A percentile compares a stretch with the other conserved stretches of the same genome.
Evolutionary conservation across 2,113 vertebrate genomes (phyloP).

Genomic region (Syngnathoides biaculeatus): DNA sequence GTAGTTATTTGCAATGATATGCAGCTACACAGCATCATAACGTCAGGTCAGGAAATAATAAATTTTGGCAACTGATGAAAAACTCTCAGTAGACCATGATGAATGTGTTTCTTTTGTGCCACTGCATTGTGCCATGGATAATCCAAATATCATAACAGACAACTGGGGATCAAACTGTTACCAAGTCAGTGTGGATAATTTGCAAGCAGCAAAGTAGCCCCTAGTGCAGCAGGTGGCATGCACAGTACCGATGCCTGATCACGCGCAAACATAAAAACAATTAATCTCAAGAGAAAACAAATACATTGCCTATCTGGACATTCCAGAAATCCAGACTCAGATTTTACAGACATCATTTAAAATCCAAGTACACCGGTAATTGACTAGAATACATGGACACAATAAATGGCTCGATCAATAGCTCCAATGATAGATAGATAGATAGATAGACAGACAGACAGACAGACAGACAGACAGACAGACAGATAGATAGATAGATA

Average conservation of each 20-base stretch:
- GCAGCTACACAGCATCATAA: not conserved
- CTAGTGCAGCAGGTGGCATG: slow-evolving; percentile 29
- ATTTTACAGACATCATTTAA: not conserved
- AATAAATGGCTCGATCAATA: too few relatives aligned
- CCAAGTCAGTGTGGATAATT: slow-evolving; percentile 43
- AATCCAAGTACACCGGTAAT: not conserved
- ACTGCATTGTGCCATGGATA: slow-evolving; percentile 25
- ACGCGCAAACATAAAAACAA: not conserved
- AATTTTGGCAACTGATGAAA: not conserved
- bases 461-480: not conserved
- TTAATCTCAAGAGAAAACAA: not conserved
- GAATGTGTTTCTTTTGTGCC: slow-evolving; percentile 11
- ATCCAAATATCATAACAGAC: slow-evolving; percentile 50
- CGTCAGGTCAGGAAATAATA: not conserved
- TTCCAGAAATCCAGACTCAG: not conserved
- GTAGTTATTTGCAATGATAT: not conserved
- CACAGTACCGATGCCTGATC: slow-evolving; percentile 5
- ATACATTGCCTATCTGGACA: not conserved
- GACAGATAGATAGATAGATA: not conserved
- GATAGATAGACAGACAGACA: not conserved
- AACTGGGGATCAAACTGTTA: slow-evolving; percentile 47
- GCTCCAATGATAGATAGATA: too few relatives aligned
- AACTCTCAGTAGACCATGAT: slow-evolving; percentile 16
- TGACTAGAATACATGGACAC: too few relatives aligned
- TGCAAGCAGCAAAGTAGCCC: slow-evolving; percentile 37